Evolutionary conservation across 2,888 invertebrate genomes (phyloP).

Genomic region (Apamea monoglypha): DNA sequence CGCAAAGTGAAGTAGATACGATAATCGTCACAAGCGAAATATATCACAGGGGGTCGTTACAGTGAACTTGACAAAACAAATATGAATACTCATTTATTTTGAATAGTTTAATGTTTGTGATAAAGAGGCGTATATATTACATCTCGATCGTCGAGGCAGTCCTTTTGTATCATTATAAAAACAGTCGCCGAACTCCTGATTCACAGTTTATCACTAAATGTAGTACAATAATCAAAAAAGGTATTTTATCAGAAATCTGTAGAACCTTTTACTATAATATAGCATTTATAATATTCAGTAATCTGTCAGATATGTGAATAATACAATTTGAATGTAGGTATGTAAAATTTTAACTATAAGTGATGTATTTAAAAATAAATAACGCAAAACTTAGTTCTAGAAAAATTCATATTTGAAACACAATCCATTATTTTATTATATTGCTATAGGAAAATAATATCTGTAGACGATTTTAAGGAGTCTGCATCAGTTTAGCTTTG

Average conservation of each 20-base stretch:
- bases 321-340: conserved; percentile 44
- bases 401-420: conserved; percentile 44
- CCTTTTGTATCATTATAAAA: conserved; percentile 32
- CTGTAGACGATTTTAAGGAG: conserved; percentile 17
- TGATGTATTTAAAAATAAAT: conserved; percentile 46
- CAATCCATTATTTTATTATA: conserved; percentile 15
- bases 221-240: conserved; percentile 42
- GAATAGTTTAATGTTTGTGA: conserved; percentile 41
- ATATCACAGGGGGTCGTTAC: conserved; percentile 10
- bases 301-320: conserved; percentile 59
- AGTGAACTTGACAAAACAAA: conserved; percentile 21
- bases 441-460: conserved; percentile 38
- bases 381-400: conserved; percentile 52
- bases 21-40: conserved; percentile 23
- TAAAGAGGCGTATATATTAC: conserved; percentile 24
- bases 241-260: conserved; percentile 44
- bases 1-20: conserved; percentile 14
- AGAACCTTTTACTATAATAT: conserved; percentile 44
- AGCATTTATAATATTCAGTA: conserved; percentile 48
- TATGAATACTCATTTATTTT: conserved; percentile 28
- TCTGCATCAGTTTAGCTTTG: conserved; percentile 3
- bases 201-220: conserved; percentile 33
- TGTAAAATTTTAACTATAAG: conserved; percentile 30
- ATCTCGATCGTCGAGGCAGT: conserved; percentile 52
- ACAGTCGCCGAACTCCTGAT: conserved; percentile 30